These are phyloP conservation scores for Drosophila bunnanda DNA, from an alignment of 2,888 invertebrate species.

Conservation along the genomic window DNA sequence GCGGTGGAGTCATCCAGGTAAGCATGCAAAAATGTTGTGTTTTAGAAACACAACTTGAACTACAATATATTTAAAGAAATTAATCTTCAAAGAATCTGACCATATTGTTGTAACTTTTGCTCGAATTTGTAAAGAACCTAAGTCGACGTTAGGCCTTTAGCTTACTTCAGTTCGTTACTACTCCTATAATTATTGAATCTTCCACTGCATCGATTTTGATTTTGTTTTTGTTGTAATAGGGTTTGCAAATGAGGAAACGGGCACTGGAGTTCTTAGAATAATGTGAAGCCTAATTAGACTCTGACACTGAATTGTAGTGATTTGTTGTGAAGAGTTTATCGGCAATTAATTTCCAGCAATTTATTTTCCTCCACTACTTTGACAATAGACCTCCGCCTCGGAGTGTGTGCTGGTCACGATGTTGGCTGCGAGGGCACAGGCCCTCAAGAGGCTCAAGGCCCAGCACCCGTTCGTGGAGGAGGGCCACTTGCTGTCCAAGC, in stretches of 20 bases:
- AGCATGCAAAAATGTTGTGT: too few species aligned
- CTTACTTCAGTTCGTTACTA: background rate
- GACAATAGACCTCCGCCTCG: conserved; percentile 95
- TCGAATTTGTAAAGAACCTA: background rate
- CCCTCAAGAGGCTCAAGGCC: conserved; percentile 93
- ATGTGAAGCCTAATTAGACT: background rate
- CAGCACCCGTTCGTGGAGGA: conserved; percentile 95
- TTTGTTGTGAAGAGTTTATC: background rate
- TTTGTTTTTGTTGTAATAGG: too few species aligned
- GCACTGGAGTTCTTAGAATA: background rate
- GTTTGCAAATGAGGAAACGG: too few species aligned
- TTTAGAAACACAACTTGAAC: background rate
- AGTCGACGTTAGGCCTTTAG: background rate
- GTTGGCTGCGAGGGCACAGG: conserved; percentile 95
- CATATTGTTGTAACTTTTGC: background rate
- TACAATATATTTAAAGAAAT: background rate
- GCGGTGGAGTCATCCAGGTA: conserved; percentile 98
- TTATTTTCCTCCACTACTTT: background rate
- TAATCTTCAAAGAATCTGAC: background rate
- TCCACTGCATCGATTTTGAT: background rate
- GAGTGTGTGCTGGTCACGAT: conserved; percentile 97
- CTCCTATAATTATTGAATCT: background rate
- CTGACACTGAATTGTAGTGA: background rate
- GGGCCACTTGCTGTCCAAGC: conserved; percentile 93
- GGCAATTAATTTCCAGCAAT: background rate